Percentiles rank a stretch among this genome's conserved stretches.
Evolutionary conservation across 2,797 vertebrate genomes (phyloP).

Genomic region (Hemibagrus guttatus): DNA sequence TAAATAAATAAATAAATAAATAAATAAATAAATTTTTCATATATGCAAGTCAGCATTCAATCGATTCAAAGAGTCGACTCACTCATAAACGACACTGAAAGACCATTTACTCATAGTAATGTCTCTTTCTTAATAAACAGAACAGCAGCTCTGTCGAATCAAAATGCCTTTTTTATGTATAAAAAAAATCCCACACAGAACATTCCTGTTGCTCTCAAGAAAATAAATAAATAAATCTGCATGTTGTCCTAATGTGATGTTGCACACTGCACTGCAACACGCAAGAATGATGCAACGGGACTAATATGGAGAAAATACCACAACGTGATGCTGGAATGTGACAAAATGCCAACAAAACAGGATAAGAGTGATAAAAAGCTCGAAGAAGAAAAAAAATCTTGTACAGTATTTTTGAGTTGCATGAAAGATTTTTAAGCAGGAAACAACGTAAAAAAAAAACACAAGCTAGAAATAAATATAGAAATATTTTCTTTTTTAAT

Average conservation of each 20-base stretch:
- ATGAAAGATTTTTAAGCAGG: not conserved
- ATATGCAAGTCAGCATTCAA: not conserved
- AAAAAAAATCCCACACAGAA: not conserved
- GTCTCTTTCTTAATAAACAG: not conserved
- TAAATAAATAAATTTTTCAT: not conserved
- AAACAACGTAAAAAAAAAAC: not conserved
- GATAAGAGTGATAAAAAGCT: not conserved
- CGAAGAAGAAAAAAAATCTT: not conserved
- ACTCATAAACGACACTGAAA: not conserved
- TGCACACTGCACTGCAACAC: conserved; percentile 15
- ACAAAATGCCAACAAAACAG: conserved; percentile 13
- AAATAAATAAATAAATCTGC: not conserved
- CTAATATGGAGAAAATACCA: not conserved
- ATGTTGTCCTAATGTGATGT: conserved; percentile 24
- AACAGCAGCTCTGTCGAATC: not conserved
- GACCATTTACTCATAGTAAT: not conserved
- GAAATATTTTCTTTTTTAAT: not conserved
- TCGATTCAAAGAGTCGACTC: not conserved
- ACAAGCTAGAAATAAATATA: not conserved
- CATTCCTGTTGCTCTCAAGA: not conserved
- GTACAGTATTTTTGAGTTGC: not conserved
- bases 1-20: no score
- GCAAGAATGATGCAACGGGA: conserved; percentile 30
- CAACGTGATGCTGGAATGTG: not conserved
- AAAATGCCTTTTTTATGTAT: not conserved